Evolutionary conservation across 1,140 invertebrate species (phyloP), one percentile per base, ranked within the genome.

Genomic region (Brachionus paranguensis): DNA sequence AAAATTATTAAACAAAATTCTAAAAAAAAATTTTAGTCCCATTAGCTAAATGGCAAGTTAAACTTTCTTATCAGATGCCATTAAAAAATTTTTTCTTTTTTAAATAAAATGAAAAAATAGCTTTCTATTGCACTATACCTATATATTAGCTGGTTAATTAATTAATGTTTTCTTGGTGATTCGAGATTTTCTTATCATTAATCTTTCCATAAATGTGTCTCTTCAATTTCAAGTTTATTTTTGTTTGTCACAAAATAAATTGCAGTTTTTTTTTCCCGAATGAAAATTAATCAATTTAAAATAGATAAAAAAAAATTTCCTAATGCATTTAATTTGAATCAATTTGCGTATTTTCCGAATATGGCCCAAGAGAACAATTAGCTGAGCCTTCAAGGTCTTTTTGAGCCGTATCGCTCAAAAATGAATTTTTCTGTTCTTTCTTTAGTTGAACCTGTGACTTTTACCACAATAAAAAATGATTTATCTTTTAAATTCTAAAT

Each of bases 221-320:
- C 53, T 55, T 55, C 17, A 68, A 68, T 29, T 14, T n/a, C 12
- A 33, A 68, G 65, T 68, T 68, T 68, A 68, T 68, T 41, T 68
- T 60, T 60, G 20, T 20, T 60, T 68, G 65, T 68, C 65, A 68
- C 10, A 68, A 68, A 68, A 68, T 68, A 68, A 68, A 68, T 68
- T 68, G 65, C 65, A 68, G 27, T 37, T 33, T 33, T 37, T 24
- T 37, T 68, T 20, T 17, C 53, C 53, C 53, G 20, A 60, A 20
- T 20, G 53, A 60, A 27, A 60, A 20, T 60, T 60, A 24, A 60
- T 60, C 53, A 20, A 60, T 47, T 47, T 47, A 47, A 47, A n/a
- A 47, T 24, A 60, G 53, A 60, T 60, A 60, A 60, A 60, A 60
- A 20, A 60, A 6, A 55, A 60, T 24, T 60, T 20, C 53, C 27